Percentiles rank a stretch among this genome's conserved stretches.
Evolutionary conservation across 2,113 vertebrate species (phyloP).

Genomic region (Epinephelus moara): DNA sequence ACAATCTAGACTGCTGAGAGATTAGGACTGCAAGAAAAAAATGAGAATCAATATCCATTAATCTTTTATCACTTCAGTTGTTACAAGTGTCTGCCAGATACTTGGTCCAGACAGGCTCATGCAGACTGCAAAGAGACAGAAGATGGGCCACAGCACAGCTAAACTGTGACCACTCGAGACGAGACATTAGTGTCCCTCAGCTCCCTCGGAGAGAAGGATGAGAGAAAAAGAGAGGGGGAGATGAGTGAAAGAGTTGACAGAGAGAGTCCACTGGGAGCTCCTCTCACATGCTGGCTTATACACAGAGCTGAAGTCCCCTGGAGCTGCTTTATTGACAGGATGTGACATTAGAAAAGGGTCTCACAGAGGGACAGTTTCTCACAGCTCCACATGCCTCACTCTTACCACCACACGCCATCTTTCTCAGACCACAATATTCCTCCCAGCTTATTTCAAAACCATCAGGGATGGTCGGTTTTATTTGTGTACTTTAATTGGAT

Average conservation of each 20-base stretch:
- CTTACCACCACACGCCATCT: conserved; percentile 4
- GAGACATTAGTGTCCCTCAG: conserved; percentile 23
- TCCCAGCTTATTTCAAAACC: not conserved
- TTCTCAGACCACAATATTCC: not conserved
- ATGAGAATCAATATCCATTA: conserved; percentile 6
- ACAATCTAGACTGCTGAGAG: not conserved
- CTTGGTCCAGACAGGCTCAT: not conserved
- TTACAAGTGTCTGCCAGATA: conserved; percentile 6
- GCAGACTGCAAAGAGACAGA: not conserved
- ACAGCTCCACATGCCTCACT: conserved; percentile 42
- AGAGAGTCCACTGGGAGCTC: conserved; percentile 46
- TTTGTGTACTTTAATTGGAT: not conserved
- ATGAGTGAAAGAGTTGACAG: conserved; percentile 35
- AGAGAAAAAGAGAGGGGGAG: conserved; percentile 4
- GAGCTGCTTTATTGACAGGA: conserved; percentile 70
- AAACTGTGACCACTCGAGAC: conserved; percentile 13
- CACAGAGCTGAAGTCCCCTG: conserved; percentile 47
- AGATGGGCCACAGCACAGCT: conserved; percentile 1
- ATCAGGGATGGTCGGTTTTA: not conserved
- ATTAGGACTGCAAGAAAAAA: not conserved
- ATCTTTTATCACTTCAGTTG: conserved; percentile 4
- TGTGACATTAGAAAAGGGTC: conserved; percentile 74
- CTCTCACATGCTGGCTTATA: conserved; percentile 39
- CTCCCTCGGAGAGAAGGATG: conserved; percentile 5
- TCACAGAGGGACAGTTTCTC: conserved; percentile 68